Evolutionary conservation across 2,888 invertebrate genomes (phyloP), one percentile per base, ranked within the genome.

Genomic region (Zootermopsis nevadensis): DNA sequence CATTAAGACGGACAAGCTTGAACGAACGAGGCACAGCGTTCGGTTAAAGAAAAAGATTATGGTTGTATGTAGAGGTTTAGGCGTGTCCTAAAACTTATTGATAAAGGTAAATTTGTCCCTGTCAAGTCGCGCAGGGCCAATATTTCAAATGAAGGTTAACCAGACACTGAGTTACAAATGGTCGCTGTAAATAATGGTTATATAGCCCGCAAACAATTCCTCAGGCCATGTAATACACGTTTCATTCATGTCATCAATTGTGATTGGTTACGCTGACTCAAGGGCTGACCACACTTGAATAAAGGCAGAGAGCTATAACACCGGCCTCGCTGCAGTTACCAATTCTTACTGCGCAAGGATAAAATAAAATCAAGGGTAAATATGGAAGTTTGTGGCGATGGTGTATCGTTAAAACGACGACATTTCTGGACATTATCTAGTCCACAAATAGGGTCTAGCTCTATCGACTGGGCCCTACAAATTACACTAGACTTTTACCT

Each of bases 71-170:
- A 66, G 66, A 66, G 66, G 60, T 66, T 79, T 79, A 79, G 80
- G 83, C 83, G 77, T 80, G 80, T 83, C 79, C 66, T 81, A 82
- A 83, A 77, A 77, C 84, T 84, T 84, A 84, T 84, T 84, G 84
- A 84, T 84, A 84, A 83, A 83, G 82, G 84, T 84, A 83, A 84
- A 84, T 84, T 84, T 83, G 82, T 82, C 84, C 79, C 81, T 84
- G 84, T 83, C 84, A 84, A 81, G 81, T 66, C 38, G 53, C 35
- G 38, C 74, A 74, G 84, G 81, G 69, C 77, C 84, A 83, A 84
- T 84, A 84, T 84, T 83, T 84, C 84, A 83, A 81, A 72, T 53
- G 84, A 84, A 84, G 84, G 84, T 74, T 84, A 84, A 84, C 83
- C 81, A 83, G 84, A 83, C 83, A 82, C 76, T 82, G 55, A 55